Conservation (phyloP, 2,113 vertebrate genomes). For the Lichenostomus cassidix region DNA sequence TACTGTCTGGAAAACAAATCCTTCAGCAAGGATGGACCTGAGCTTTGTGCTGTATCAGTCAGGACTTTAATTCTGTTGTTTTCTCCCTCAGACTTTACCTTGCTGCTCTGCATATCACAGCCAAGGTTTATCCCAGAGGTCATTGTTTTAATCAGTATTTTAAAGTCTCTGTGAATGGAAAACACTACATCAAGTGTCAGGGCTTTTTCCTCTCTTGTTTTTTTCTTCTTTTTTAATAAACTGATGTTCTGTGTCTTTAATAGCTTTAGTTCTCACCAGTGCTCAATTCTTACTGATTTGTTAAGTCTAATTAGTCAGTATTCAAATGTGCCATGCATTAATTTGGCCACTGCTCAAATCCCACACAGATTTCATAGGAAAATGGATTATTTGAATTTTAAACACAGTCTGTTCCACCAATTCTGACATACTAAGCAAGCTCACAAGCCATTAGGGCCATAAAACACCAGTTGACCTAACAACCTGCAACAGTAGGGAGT, state of each 20-base stretch:
- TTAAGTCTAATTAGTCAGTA: conserved; percentile 34
- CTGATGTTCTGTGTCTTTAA: background rate
- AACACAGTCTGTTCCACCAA: conserved; percentile 22
- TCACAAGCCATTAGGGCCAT: background rate
- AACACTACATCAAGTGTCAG: background rate
- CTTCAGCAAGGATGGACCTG: background rate
- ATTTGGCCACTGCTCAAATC: conserved; percentile 41
- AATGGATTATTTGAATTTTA: conserved; percentile 42
- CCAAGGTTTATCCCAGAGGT: background rate
- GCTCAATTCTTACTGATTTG: conserved; percentile 21
- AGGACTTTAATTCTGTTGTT: background rate
- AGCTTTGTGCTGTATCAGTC: background rate
- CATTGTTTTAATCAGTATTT: background rate
- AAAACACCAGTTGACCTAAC: conserved; percentile 1
- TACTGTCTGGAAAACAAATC: background rate
- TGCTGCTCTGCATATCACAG: background rate
- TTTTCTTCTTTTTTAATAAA: background rate
- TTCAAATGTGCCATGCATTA: conserved; percentile 21
- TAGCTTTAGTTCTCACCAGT: conserved; percentile 1
- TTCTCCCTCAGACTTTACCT: background rate
- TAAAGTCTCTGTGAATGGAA: background rate
- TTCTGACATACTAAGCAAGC: background rate
- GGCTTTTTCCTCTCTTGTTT: background rate
- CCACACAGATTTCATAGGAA: conserved; percentile 26
- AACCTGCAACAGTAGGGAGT: background rate